A percentile compares a stretch with the other conserved stretches of the same genome.
Evolutionary conservation across 2,797 vertebrate genomes (phyloP).

Genomic region (Dermochelys coriacea): DNA sequence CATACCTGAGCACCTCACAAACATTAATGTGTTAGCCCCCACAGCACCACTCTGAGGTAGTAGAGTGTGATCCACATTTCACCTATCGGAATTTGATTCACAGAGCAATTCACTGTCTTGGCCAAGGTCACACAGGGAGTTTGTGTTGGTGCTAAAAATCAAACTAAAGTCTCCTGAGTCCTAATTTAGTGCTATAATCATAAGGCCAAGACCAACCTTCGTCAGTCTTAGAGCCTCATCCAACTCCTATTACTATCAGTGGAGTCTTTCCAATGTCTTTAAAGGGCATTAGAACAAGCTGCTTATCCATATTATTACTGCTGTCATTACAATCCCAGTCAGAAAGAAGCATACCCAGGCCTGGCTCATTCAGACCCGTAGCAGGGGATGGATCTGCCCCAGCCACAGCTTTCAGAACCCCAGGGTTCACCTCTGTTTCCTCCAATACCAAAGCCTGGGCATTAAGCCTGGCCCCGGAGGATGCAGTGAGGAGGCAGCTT

Average conservation of each 20-base stretch:
- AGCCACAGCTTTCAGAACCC: background rate
- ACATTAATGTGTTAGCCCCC: fast-evolving
- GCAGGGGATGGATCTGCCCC: background rate
- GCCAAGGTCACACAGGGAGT: background rate
- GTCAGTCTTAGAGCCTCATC: background rate
- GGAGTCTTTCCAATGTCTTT: fast-evolving
- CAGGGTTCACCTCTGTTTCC: fast-evolving
- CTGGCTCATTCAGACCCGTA: background rate
- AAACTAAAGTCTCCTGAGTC: background rate
- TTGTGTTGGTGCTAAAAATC: background rate
- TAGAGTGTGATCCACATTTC: background rate
- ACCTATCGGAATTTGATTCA: fast-evolving
- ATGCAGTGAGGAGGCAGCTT: background rate
- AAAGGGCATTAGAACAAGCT: background rate
- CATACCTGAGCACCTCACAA: background rate
- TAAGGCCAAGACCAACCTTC: background rate
- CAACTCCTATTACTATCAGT: background rate
- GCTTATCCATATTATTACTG: background rate
- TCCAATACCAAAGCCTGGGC: background rate
- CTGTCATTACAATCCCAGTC: background rate
- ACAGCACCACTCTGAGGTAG: too few species aligned
- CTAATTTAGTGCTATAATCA: background rate
- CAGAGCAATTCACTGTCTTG: background rate
- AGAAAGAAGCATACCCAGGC: background rate
- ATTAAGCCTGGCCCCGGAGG: background rate